Conservation (phyloP, 2,888 invertebrate genomes). For the Orgyia antiqua region DNA sequence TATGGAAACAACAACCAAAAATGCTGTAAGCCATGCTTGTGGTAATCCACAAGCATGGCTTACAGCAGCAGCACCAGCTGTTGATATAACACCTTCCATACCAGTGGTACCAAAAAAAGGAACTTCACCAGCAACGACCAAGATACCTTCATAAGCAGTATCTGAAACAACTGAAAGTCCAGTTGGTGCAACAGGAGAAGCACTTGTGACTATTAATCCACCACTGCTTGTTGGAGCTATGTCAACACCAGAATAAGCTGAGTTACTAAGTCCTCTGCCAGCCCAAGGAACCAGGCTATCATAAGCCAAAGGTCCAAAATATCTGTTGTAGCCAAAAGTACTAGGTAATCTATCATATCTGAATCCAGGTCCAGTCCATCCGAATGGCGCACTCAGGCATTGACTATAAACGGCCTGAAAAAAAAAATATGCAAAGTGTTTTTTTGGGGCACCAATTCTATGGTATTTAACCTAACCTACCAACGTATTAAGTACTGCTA, state of each 20-base stretch:
- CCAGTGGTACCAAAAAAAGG: conserved; percentile 38
- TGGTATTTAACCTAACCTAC: background rate
- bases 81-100: conserved; percentile 39
- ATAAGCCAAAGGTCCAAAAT: background rate
- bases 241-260: conserved; percentile 15
- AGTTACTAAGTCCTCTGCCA: background rate
- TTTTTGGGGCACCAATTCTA: background rate
- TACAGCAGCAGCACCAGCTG: conserved; percentile 35
- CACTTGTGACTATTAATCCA: conserved; percentile 22
- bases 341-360: too few species aligned
- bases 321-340: conserved; percentile 2
- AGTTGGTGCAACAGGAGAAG: conserved; percentile 22
- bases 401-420: background rate
- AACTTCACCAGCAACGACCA: conserved; percentile 33
- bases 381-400: background rate
- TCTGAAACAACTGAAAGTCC: conserved; percentile 36
- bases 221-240: conserved; percentile 23
- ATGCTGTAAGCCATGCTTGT: too few species aligned
- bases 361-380: conserved; percentile 1
- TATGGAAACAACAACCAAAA: too few species aligned
- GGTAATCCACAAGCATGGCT: conserved; percentile 46
- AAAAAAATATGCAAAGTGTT: background rate
- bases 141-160: conserved; percentile 34
- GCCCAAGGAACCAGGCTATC: conserved; percentile 1
- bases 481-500: background rate